Base-by-base conservation (phyloP, 1,140 invertebrate genomes). In the Brachionus rubens region DNA sequence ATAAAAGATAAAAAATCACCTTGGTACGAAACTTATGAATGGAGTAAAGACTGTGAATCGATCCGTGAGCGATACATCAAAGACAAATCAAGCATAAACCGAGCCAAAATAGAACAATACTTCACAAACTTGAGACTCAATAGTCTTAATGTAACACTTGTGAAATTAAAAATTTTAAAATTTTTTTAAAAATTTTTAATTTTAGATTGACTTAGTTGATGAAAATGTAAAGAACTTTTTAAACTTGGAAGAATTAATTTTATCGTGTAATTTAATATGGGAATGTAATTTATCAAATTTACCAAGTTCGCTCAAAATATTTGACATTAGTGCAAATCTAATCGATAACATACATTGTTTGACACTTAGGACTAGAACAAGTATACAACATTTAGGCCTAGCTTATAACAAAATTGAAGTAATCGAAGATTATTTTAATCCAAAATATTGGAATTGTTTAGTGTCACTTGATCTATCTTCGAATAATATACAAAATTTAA, bases 1-100 rank as follows among this genome's bases (percentile, higher is more conserved):
- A 72, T 72, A n/a, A 48, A 54, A n/a, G 68, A 72, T 50, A 47
- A 72, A 40, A 72, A 72, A 30, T 72, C 68, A 41, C 68, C 68
- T 50, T 72, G 68, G 68, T 10, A 50, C 16, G 68, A 72, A 72
- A 36, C 24, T n/a, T 50, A 40, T 33, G 47, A 50, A 10, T 72
- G 68, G 68, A 72, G 46, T 33, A 54, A 48, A 50, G 46, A 72
- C 33, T 48, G 46, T 36, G 68, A 72, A 12, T 54, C 33, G 16
- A 72, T 72, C 12, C 21, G 68, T 28, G 68, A 72, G 36, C 36
- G 21, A 50, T 72, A 21, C 26, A 72, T 72, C 24, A 48, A 21
- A 54, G 68, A 72, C 12, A n/a, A 28, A 12, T 21, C 16, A 5
- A 72, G 50, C 19, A 65, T 65, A 43, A 26, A 65, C 30, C 9